phyloP scores from a whole-genome alignment of 2,113 vertebrate genomes.

The Casuarius casuarius region DNA sequence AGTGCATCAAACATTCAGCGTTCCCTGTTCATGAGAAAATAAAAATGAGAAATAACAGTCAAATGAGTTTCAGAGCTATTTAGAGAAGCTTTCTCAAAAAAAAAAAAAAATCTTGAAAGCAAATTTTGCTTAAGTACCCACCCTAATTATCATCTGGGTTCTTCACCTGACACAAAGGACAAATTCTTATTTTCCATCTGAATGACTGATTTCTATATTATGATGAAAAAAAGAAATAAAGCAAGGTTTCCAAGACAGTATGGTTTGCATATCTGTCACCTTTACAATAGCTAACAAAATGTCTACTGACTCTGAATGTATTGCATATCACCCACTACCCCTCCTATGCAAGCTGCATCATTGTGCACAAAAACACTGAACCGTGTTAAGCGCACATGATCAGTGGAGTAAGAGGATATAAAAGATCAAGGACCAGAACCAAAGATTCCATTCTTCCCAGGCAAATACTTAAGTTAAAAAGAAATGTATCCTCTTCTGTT shows the following conservation, averaged over 20 bases:
- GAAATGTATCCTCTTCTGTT: not conserved
- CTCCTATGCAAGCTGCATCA: not conserved
- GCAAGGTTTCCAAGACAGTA: not conserved
- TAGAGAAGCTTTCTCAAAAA: not conserved
- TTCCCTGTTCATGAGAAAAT: not conserved
- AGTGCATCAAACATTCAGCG: not conserved
- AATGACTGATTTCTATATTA: not conserved
- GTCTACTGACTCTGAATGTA: not conserved
- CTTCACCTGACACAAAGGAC: not conserved
- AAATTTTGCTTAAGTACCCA: not conserved
- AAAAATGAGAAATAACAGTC: not conserved
- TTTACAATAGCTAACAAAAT: not conserved
- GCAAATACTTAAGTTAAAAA: not conserved
- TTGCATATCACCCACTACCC: fast-evolving
- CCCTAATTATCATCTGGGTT: not conserved
- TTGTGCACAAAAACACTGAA: not conserved
- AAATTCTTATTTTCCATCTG: not conserved
- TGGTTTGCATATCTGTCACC: not conserved
- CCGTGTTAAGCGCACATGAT: not conserved
- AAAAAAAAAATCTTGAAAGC: not conserved
- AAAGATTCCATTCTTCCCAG: not conserved
- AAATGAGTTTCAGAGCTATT: not conserved
- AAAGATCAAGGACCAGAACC: not conserved
- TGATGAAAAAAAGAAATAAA: not conserved
- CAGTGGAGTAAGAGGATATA: not conserved